These are phyloP conservation scores for Cylindroiulus punctatus DNA, from an alignment of 2,888 invertebrate genomes.

Conservation along the genomic window DNA sequence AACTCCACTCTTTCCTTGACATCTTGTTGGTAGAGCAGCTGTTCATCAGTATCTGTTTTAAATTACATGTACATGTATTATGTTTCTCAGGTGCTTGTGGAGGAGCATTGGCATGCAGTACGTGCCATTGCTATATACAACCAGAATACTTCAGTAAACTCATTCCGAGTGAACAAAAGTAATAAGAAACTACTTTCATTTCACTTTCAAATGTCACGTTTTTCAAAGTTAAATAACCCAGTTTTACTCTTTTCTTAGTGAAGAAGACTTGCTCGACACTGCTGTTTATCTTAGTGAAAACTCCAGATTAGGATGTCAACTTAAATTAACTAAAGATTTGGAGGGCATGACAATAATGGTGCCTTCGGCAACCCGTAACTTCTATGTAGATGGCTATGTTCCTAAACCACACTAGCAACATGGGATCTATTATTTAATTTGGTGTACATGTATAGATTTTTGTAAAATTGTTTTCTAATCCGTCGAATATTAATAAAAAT, in stretches of 20 bases:
- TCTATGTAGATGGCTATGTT: constrained; percentile 97
- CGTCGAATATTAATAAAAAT: not conserved
- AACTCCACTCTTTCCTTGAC: no score
- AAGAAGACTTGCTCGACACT: constrained; percentile 96
- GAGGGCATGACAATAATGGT: constrained; percentile 85
- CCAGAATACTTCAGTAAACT: constrained; percentile 78
- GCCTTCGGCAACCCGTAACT: constrained; percentile 91
- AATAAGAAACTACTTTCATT: constrained; percentile 58
- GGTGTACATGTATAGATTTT: not conserved
- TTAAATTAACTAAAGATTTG: constrained; percentile 84
- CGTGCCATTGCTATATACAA: constrained; percentile 95
- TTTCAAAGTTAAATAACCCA: no score
- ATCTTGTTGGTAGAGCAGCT: no score
- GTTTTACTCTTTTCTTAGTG: constrained; percentile 70
- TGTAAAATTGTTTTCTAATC: not conserved
- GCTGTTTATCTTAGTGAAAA: constrained; percentile 95
- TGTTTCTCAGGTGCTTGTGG: constrained; percentile 86
- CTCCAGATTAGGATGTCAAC: constrained; percentile 93
- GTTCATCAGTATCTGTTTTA: no score
- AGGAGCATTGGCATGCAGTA: constrained; percentile 97
- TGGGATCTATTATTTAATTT: not conserved
- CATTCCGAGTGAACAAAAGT: constrained; percentile 79
- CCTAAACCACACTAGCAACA: constrained; percentile 88
- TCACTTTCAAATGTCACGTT: not conserved
- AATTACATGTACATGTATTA: no score